Base-by-base conservation (phyloP, 2,113 vertebrate species). In the Ramphastos sulfuratus region DNA sequence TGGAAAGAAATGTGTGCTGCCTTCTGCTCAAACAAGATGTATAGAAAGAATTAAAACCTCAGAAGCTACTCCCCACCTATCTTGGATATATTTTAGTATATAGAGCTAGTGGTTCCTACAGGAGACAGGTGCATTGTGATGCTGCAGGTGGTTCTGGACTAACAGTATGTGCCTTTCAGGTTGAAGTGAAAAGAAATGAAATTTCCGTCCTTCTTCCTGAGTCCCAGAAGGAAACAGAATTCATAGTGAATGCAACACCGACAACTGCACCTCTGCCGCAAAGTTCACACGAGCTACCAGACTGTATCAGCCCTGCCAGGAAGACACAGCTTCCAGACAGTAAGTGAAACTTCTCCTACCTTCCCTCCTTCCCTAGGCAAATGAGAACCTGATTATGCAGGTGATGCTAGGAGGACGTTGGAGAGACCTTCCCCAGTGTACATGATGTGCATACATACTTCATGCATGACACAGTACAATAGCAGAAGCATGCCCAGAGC, bases 261-360 rank as follows among this genome's bases (percentile, higher is more conserved):
- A 18, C 44, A 48, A 1, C 64, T 59, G 27, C 30, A 58, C 30
- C 71, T 44, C 37, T 59, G 35, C 25, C 0, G 0, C 86, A 88
- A 35, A 82, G 64, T 50, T 39, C 78, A 12, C 87, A 85, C 6
- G 94, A 94, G 52, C 66, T 96, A 15, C 94, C 97, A 67, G 95
- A 97, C 74, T 97, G 94, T 48, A 83, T 96, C 42, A 93, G 67
- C 75, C 69, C 91, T 78, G 94, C 95, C n/a, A 90, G 93, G 75
- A 94, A 71, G 65, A 95, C 85, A 7, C 87, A 93, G 52, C 86
- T 97, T 65, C 96, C 96, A 82, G 95, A 94, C 91, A 90, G 97
- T 97, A 70, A 93, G 97, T 88, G 33, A 42, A 85, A 66, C 23
- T 77, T 35, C 54, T 14, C 7, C 8, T 21, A 15, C 39, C 61